Conservation (phyloP, 2,888 invertebrate genomes). For the Cheilosia impressa region DNA sequence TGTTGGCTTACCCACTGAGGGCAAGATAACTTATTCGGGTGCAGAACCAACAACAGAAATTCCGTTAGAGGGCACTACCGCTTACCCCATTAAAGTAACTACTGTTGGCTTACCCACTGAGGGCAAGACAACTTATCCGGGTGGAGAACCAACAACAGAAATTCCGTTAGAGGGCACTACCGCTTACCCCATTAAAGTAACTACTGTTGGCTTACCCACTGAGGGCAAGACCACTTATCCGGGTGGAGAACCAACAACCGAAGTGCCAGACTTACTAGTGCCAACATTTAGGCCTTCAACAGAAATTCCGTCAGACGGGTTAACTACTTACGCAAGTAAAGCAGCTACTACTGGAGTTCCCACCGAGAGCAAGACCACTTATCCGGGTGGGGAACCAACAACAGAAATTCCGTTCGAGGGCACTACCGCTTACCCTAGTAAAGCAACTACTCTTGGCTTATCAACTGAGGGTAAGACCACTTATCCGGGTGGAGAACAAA, state of each 20-base stretch:
- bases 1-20: background rate
- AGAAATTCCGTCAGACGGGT: background rate
- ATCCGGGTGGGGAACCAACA: background rate
- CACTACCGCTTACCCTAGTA: background rate
- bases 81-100: background rate
- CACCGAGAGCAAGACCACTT: background rate
- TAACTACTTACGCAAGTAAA: background rate
- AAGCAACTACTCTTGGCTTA: background rate
- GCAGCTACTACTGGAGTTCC: background rate
- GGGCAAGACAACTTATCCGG: background rate
- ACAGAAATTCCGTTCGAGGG: background rate
- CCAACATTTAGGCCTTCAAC: background rate
- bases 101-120: background rate
- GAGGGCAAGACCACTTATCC: background rate
- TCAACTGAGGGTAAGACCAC: background rate
- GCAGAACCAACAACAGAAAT: background rate
- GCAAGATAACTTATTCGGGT: background rate
- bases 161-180: constrained; percentile 9
- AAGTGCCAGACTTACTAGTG: background rate
- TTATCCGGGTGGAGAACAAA: background rate
- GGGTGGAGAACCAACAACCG: background rate
- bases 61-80: background rate
- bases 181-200: constrained; percentile 7
- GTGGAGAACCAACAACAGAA: constrained; percentile 1
- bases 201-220: background rate